Conservation (phyloP, 2,113 vertebrate species). For the Philantomba maxwellii region DNA sequence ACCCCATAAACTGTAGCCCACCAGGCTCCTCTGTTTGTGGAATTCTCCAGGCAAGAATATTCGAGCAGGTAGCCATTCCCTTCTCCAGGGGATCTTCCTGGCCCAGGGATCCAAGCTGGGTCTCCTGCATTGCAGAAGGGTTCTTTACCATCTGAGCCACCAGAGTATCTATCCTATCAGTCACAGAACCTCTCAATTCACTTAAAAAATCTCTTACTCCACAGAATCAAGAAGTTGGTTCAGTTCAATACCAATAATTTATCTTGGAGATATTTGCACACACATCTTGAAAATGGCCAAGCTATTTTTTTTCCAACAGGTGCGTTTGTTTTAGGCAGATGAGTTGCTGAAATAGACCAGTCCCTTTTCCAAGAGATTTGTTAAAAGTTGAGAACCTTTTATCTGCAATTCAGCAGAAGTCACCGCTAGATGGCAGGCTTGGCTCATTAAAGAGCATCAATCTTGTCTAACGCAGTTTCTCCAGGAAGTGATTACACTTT, state of each 20-base stretch:
- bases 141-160: neutral
- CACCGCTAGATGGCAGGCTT: constrained; percentile 49
- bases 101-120: neutral
- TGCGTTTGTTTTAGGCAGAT: neutral
- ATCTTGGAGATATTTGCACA: neutral
- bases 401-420: neutral
- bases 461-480: neutral
- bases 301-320: neutral
- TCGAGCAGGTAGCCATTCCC: neutral
- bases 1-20: neutral
- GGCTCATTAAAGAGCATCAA: neutral
- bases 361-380: neutral
- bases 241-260: neutral
- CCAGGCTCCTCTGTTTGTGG: neutral
- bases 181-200: neutral
- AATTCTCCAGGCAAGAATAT: neutral
- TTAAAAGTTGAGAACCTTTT: neutral
- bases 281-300: neutral
- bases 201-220: neutral
- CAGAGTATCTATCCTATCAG: neutral
- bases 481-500: neutral
- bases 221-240: neutral
- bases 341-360: neutral
- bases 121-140: neutral
- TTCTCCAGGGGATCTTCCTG: neutral